Conservation (phyloP, 1,140 invertebrate genomes). For the Argopecten irradians region DNA sequence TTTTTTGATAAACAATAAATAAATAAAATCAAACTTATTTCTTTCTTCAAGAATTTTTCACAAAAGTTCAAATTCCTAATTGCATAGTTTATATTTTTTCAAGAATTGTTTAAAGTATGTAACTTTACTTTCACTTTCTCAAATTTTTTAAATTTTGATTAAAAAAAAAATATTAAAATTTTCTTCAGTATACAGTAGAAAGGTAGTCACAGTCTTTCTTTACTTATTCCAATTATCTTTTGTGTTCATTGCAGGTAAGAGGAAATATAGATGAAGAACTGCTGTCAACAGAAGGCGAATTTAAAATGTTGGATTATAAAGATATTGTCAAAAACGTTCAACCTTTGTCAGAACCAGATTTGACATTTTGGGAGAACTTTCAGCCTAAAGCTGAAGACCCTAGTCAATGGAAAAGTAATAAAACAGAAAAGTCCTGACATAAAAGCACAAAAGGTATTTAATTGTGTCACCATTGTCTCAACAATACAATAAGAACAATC, state of each 20-base stretch:
- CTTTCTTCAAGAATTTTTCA: neutral
- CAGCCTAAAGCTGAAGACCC: slow-evolving; percentile 33
- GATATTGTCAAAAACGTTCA: slow-evolving; percentile 31
- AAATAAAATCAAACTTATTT: neutral
- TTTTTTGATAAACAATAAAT: neutral
- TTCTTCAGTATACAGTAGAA: no score
- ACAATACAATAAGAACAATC: no score
- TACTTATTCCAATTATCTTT: neutral
- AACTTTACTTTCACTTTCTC: no score
- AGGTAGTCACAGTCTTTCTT: no score
- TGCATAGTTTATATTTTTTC: no score
- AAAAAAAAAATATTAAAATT: no score
- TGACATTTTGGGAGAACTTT: slow-evolving; percentile 30
- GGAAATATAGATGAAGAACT: neutral
- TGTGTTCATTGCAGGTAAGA: neutral
- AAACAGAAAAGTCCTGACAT: neutral
- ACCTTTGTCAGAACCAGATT: slow-evolving; percentile 36
- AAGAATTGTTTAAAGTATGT: no score
- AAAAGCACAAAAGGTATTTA: no score
- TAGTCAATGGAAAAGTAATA: neutral
- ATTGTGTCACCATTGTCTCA: no score
- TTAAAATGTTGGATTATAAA: slow-evolving; percentile 28
- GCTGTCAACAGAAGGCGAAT: neutral
- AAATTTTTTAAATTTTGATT: no score
- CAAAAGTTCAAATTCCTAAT: no score